Base-by-base conservation (phyloP, 2,113 vertebrate genomes). In the Nothobranchius kuhntae region DNA sequence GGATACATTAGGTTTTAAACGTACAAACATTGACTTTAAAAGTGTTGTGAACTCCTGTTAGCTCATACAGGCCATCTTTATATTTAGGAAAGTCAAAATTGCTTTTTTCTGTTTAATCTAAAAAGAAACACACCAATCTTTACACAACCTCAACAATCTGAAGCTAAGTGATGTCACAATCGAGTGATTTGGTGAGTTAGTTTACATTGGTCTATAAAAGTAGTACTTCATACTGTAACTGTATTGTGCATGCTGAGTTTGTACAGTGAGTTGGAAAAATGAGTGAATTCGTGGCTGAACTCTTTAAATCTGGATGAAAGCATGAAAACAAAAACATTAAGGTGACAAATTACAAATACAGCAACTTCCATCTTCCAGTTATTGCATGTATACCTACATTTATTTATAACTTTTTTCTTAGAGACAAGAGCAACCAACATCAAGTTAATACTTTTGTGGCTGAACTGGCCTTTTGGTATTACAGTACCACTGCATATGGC, bases 401-500 rank as follows among this genome's bases (percentile, higher is more conserved):
- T 15, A 50, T 7, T 15, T 71, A 8, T 8, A n/a, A n/a, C 4
- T n/a, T 1, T 2, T 15, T 48, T n/a, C 47, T 48, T 5, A 59
- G 59, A 58, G 80, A 66, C 36, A 75, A 42, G 68, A 26, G 57
- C 21, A 61, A 59, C 11, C 64, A 44, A 46, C 45, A 30, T 15
- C 47, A 47, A 59, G 1, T 46, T 51, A 47, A 55, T 36, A 47
- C 68, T 50, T 46, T 40, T 58, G n/a, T 35, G 5, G 21, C 53
- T 36, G 52, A 59, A 72, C 24, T 68, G 69, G 35, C 57, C 66
- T 52, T 38, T 50, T 56, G 61, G 68, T 61, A 58, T 21, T 59
- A 73, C 59, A 68, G 72, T 26, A 71, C 56, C 15, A 6, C 26
- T 65, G 35, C 58, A 65, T 71, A 79, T 65, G 79, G 75, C 65